A percentile compares a stretch with the other conserved stretches of the same genome.
Evolutionary conservation across 1,140 invertebrate genomes (phyloP).

Genomic region (Drosophila auraria): DNA sequence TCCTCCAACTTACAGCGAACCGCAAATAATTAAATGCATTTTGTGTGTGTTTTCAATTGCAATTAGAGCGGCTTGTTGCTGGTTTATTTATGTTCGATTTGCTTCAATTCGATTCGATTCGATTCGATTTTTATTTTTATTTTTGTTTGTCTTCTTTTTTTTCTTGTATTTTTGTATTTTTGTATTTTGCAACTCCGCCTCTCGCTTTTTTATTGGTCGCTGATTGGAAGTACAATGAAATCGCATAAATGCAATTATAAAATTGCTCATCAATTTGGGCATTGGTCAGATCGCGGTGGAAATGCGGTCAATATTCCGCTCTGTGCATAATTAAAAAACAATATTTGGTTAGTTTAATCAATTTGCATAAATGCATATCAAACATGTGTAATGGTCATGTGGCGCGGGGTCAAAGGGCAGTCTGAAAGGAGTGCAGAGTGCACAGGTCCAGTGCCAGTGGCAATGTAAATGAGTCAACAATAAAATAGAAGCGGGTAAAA

Average conservation of each 20-base stretch:
- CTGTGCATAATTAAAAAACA: constrained; percentile 82
- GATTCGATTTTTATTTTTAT: constrained; percentile 12
- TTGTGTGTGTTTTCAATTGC: constrained; percentile 64
- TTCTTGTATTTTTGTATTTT: background rate
- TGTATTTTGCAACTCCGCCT: background rate
- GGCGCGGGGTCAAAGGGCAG: constrained; percentile 15
- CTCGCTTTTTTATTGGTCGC: constrained; percentile 22
- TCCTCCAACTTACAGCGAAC: constrained; percentile 19
- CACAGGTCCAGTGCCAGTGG: background rate
- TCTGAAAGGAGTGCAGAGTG: no score
- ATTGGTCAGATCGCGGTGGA: constrained; percentile 55
- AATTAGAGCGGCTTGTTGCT: constrained; percentile 60
- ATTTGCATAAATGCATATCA: constrained; percentile 72
- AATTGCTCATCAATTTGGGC: constrained; percentile 77
- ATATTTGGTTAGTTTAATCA: constrained; percentile 83
- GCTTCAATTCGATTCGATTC: background rate
- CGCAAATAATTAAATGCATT: constrained; percentile 77
- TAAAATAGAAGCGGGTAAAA: constrained; percentile 31
- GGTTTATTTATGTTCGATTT: constrained; percentile 44
- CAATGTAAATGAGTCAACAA: constrained; percentile 27
- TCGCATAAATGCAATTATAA: constrained; percentile 79
- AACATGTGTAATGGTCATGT: constrained; percentile 39
- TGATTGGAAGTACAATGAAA: constrained; percentile 57
- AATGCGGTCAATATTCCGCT: constrained; percentile 63
- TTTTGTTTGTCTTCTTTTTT: background rate